Percentiles rank a stretch among this genome's conserved stretches.
Conservation (phyloP, 2,113 vertebrate species). For the Semicossyphus pulcher region DNA sequence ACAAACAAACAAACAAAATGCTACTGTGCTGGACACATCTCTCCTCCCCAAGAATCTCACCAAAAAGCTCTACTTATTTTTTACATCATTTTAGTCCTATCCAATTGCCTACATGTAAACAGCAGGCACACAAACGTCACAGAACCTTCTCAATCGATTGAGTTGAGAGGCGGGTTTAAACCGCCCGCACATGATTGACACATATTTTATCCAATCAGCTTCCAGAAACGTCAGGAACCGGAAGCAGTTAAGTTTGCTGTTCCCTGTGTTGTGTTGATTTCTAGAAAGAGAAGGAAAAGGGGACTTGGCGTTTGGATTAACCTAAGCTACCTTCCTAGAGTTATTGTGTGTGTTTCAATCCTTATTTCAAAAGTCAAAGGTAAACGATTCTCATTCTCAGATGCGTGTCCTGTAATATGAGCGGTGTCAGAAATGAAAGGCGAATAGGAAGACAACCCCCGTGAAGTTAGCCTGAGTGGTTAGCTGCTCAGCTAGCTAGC, state of each 20-base stretch:
- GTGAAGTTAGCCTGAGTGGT: constrained; percentile 70
- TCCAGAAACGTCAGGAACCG: constrained; percentile 40
- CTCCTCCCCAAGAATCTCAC: too few species aligned
- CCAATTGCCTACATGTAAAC: too few species aligned
- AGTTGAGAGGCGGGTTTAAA: constrained; percentile 15
- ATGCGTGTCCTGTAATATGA: constrained; percentile 9
- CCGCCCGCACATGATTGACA: constrained; percentile 16
- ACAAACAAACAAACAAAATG: not conserved
- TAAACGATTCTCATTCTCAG: constrained; percentile 63
- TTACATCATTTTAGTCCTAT: too few species aligned
- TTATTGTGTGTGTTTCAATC: constrained; percentile 32
- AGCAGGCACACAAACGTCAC: not conserved
- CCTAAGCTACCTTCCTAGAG: constrained; percentile 41
- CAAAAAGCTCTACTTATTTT: too few species aligned
- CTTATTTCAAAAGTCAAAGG: constrained; percentile 67
- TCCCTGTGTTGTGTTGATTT: constrained; percentile 76
- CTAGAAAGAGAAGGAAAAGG: constrained; percentile 68
- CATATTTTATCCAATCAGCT: constrained; percentile 67
- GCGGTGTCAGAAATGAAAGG: constrained; percentile 36
- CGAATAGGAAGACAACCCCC: constrained; percentile 38
- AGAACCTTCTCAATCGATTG: constrained; percentile 17
- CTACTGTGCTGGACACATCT: too few species aligned
- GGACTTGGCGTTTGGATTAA: constrained; percentile 72
- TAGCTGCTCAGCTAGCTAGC: constrained; percentile 64
- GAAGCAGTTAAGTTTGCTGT: constrained; percentile 49